Conservation (phyloP, 2,888 invertebrate genomes). For the Ennomos erosarius region DNA sequence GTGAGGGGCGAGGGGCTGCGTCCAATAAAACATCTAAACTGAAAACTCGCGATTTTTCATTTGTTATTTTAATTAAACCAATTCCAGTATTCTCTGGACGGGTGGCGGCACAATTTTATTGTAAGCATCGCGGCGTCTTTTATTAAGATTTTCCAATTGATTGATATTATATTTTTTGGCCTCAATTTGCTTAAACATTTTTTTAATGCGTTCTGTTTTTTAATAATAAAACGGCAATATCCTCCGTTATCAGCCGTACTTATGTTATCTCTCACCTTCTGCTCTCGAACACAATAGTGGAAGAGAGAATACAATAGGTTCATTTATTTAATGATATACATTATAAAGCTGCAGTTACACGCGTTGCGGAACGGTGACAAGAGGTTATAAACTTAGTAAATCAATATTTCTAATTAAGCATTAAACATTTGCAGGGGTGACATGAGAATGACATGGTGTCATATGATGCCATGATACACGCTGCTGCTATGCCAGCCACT, state of each 20-base stretch:
- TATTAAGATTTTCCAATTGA: slow-evolving; percentile 16
- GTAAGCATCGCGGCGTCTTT: slow-evolving; percentile 3
- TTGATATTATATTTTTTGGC: slow-evolving; percentile 5
- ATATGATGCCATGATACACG: too few relatives aligned
- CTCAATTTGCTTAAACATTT: slow-evolving; percentile 5
- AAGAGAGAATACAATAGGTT: too few relatives aligned
- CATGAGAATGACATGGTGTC: too few relatives aligned
- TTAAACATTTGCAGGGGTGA: too few relatives aligned
- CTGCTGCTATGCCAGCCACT: too few relatives aligned
- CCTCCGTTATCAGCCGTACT: neutral
- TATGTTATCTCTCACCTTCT: too few relatives aligned
- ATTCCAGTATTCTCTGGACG: slow-evolving; percentile 7
- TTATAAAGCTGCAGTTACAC: too few relatives aligned
- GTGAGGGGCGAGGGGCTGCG: neutral
- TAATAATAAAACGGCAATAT: neutral
- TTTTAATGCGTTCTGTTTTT: neutral
- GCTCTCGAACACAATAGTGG: too few relatives aligned
- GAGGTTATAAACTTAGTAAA: too few relatives aligned
- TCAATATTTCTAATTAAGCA: too few relatives aligned
- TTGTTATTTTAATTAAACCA: slow-evolving; percentile 31
- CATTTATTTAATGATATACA: too few relatives aligned
- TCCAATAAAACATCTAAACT: slow-evolving; percentile 17
- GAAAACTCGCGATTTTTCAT: slow-evolving; percentile 16
- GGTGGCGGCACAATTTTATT: neutral
- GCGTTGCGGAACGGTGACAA: too few relatives aligned